Conservation (phyloP, 2,113 vertebrate genomes). For the Megaleporinus macrocephalus region DNA sequence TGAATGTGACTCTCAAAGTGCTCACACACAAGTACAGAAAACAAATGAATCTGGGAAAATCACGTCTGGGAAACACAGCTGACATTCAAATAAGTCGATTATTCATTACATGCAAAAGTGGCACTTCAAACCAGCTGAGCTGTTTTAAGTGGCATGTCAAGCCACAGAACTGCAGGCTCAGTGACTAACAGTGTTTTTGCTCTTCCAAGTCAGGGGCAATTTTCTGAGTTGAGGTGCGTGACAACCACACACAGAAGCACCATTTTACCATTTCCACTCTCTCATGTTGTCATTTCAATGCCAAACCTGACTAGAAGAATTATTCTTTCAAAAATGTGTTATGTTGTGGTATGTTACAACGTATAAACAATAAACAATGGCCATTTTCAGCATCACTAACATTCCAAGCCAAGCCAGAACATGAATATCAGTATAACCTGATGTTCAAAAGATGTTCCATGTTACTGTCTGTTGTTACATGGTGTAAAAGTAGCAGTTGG, state of each 20-base stretch:
- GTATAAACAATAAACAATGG: too few relatives aligned
- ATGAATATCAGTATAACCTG: too few relatives aligned
- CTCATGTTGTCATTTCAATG: neutral
- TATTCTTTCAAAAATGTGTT: too few relatives aligned
- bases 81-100: slow-evolving; percentile 62
- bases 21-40: neutral
- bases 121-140: slow-evolving; percentile 64
- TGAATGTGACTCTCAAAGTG: neutral
- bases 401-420: too few relatives aligned
- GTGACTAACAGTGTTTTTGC: neutral
- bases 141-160: slow-evolving; percentile 62
- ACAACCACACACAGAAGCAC: neutral
- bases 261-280: neutral
- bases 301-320: neutral
- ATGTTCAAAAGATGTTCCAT: too few relatives aligned
- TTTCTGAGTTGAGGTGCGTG: neutral
- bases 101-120: slow-evolving; percentile 65
- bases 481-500: too few relatives aligned
- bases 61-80: slow-evolving; percentile 51
- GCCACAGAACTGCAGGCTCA: slow-evolving; percentile 12
- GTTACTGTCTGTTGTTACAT: too few relatives aligned
- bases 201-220: neutral
- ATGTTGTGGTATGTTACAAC: too few relatives aligned
- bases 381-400: too few relatives aligned
- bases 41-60: slow-evolving; percentile 22